Evolutionary conservation across 2,113 vertebrate species (phyloP).

Genomic region (Odontophorus gujanensis): DNA sequence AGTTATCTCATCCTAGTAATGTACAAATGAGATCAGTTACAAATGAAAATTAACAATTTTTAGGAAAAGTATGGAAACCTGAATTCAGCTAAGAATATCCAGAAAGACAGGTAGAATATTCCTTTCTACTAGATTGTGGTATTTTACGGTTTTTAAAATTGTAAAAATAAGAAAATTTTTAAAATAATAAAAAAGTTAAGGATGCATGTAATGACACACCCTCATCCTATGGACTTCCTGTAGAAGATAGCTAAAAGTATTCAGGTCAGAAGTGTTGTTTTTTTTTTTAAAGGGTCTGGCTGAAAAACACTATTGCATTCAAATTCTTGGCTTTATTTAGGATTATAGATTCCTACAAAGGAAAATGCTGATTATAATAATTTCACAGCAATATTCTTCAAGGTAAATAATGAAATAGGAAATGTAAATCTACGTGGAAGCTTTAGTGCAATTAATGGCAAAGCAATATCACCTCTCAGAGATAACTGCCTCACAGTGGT

Average conservation of each 20-base stretch:
- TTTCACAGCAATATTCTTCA: not conserved
- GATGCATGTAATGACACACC: not conserved
- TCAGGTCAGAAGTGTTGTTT: not conserved
- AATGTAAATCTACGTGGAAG: not conserved
- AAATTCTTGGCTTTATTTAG: conserved; percentile 26
- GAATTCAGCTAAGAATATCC: not conserved
- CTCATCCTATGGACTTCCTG: not conserved
- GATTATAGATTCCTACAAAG: not conserved
- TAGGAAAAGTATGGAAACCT: not conserved
- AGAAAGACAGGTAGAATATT: not conserved
- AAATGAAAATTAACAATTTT: not conserved
- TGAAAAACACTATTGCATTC: not conserved
- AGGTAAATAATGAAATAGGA: not conserved
- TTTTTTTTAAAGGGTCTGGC: not conserved
- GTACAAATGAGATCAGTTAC: not conserved
- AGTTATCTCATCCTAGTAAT: not conserved
- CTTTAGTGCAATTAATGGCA: not conserved
- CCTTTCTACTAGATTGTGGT: not conserved
- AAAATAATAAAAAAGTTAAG: not conserved
- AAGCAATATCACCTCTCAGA: not conserved
- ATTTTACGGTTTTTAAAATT: not conserved
- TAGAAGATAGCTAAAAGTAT: not conserved
- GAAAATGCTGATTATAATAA: not conserved
- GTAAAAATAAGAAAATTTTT: not conserved
- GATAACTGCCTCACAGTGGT: not conserved